phyloP scores from a whole-genome alignment of 2,888 invertebrate genomes.

The Magallana nippona region DNA sequence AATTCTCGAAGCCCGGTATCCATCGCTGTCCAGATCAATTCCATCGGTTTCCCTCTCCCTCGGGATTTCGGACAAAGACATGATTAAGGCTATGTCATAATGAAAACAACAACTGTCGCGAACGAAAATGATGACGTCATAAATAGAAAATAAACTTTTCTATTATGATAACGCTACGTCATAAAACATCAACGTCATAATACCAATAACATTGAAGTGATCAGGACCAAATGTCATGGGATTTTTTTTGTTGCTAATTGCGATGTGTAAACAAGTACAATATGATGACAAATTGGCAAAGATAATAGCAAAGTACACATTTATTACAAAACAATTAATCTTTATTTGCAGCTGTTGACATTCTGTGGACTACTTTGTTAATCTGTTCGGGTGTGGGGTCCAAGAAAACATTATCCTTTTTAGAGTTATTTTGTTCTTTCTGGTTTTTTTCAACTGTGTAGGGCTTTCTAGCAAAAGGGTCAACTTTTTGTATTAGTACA shows the following conservation, averaged over 20 bases:
- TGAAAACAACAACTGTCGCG: neutral
- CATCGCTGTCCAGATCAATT: too few relatives aligned
- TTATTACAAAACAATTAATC: neutral
- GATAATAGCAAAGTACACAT: neutral
- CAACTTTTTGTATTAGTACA: constrained; percentile 61
- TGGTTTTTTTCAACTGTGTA: constrained; percentile 53
- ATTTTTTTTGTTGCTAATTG: too few relatives aligned
- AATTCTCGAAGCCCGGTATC: too few relatives aligned
- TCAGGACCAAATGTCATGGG: too few relatives aligned
- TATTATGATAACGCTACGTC: neutral
- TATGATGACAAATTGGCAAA: neutral
- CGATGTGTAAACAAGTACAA: too few relatives aligned
- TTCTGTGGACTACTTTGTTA: constrained; percentile 32
- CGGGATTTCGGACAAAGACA: neutral
- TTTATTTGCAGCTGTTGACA: constrained; percentile 34
- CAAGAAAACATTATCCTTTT: constrained; percentile 6
- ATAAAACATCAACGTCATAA: constrained; percentile 28
- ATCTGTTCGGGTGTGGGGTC: constrained; percentile 33
- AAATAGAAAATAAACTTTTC: neutral
- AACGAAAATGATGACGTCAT: neutral
- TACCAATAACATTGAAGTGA: neutral
- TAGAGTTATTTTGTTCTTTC: neutral
- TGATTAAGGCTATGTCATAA: neutral
- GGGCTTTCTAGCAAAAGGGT: constrained; percentile 62
- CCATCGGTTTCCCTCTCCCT: neutral